Evolutionary conservation across 2,888 invertebrate genomes (phyloP), one percentile per base, ranked within the genome.

Genomic region (Athrips mouffetella): DNA sequence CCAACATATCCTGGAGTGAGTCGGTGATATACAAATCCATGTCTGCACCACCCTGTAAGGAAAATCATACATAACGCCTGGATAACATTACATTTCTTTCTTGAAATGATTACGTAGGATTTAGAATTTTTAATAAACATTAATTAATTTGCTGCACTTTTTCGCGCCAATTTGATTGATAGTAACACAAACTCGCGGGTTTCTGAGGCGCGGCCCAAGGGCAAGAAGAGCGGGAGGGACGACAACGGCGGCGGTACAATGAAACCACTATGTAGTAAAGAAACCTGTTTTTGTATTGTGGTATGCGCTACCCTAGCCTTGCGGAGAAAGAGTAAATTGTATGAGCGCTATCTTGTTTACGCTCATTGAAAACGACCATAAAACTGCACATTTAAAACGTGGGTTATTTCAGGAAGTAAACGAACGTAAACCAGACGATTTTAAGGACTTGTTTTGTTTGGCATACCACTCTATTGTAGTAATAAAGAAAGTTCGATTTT

Each of bases 1-100:
- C 96, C 57, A 97, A 90, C 94, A 96, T 95, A 71, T 97, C 96
- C 77, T 96, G 95, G 67, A 96, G 91, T 45, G 95, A 94, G 73
- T 91, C 91, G 25, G 91, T 91, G 71, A 91, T 91, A 64, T 91
- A 91, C 54, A 91, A 84, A 73, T 91, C 91, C 77, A 91, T 91
- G 64, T 89, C 89, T 60, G 89, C 87, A 70, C 89, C 84, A 73
- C 86, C 89, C 91, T 91, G 71, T 23, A 82, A 82, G 49, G 57
- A 65, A 61, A 59, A 51, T 35, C 5, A 21, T 21, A 21, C 18
- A 31, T 13, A 31, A n/a, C n/a, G n/a, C n/a, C n/a, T n/a, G n/a
- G n/a, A n/a, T n/a, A n/a, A n/a, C n/a, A n/a, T n/a, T n/a, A n/a
- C n/a, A n/a, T n/a, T n/a, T n/a, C n/a, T n/a, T n/a, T n/a, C n/a